Evolutionary conservation across 2,888 invertebrate species (phyloP), one percentile per base, ranked within the genome.

Genomic region (Chrysotoxum bicinctum): DNA sequence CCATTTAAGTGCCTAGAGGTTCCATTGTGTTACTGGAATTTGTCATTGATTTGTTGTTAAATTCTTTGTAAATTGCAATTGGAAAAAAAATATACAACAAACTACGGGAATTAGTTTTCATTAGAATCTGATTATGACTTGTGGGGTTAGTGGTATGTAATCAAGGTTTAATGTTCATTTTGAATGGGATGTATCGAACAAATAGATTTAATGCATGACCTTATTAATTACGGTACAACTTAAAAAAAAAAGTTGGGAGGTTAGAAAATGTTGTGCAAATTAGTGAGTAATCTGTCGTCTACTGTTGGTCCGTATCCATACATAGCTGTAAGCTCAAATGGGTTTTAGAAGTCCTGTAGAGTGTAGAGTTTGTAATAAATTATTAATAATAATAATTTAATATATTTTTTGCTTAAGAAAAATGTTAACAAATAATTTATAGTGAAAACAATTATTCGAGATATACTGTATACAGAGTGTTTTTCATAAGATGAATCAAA

Each of bases 41-140:
- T 23, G 21, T 68, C 26, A 60, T 68, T 80, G 54, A 60, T 74
- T 80, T 69, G 35, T 35, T 62, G 23, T 40, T 40, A 52, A 56
- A 64, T n/a, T 78, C 50, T 21, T 60, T 19, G n/a, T 12, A 19
- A 58, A 19, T 40, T 73, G 43, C n/a, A 60, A 83, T 69, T 78
- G 56, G n/a, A n/a, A n/a, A n/a, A n/a, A n/a, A 58, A 77, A 52
- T 74, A 74, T n/a, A n/a, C n/a, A n/a, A n/a, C 69, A 74, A 69
- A 73, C 43, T 62, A 23, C 40, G 62, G 62, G 73, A 62, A 73
- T 73, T 21, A 64, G 40, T 56, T 62, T 60, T 64, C 30, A 77
- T 35, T 73, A 45, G 40, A 77, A 58, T 66, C 16, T 52, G 1
- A 52, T 72, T 7, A 8, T 43, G 7, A 16, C 43, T 43, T 14